Evolutionary conservation across 2,888 invertebrate species (phyloP).

Genomic region (Urechis unicinctus): DNA sequence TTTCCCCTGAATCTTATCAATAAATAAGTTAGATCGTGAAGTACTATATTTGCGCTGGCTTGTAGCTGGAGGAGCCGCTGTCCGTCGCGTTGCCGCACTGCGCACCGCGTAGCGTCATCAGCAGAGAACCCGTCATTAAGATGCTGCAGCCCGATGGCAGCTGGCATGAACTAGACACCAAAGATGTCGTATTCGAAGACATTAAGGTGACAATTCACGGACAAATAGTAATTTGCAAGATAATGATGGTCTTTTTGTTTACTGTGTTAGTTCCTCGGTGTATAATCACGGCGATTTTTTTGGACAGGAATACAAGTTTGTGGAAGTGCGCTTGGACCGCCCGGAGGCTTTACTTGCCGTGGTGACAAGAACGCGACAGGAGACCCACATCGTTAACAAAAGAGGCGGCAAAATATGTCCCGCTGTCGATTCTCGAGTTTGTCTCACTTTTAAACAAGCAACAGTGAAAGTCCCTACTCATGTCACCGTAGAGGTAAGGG

Average conservation of each 20-base stretch:
- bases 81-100: conserved; percentile 35
- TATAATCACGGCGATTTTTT: too few relatives aligned
- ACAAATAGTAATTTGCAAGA: too few relatives aligned
- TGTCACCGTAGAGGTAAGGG: conserved; percentile 30
- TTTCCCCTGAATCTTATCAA: too few relatives aligned
- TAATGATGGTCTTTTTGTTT: too few relatives aligned
- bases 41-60: too few relatives aligned
- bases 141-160: conserved; percentile 14
- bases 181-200: conserved; percentile 30
- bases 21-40: too few relatives aligned
- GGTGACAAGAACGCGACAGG: conserved; percentile 28
- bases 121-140: conserved; percentile 33
- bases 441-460: conserved; percentile 24
- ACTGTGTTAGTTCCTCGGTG: too few relatives aligned
- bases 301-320: conserved; percentile 37
- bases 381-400: conserved; percentile 24
- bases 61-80: conserved; percentile 33
- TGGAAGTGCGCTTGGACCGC: conserved; percentile 26
- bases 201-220: conserved; percentile 13
- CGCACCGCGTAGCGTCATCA: conserved; percentile 26
- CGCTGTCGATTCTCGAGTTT: conserved; percentile 32
- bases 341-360: conserved; percentile 31
- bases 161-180: conserved; percentile 29
- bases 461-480: conserved; percentile 26
- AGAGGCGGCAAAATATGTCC: conserved; percentile 33